Evolutionary conservation across 2,888 invertebrate species (phyloP), one percentile per base, ranked within the genome.

Genomic region (Eristalinus sepulchralis): DNA sequence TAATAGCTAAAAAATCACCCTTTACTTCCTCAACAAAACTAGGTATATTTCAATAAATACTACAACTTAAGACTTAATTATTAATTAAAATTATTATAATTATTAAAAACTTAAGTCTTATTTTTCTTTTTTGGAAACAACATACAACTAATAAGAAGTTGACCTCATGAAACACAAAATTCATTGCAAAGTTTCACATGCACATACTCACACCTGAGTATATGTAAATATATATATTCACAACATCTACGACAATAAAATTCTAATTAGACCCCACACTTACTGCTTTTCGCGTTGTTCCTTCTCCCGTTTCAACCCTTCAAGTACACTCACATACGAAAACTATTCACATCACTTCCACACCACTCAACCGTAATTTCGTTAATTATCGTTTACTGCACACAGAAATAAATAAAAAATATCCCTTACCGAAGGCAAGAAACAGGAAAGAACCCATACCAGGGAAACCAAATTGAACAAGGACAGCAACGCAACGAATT

Each of bases 321-420:
- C 5, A 47, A 17, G 4, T 17, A 66, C 57, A 31, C 53, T 71
- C 53, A 17, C 60, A 53, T 24, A 66, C 66, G 71, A 66, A 63
- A 63, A 47, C 76, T 57, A 72, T 59, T 71, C 75, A 66, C 77
- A 85, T 63, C 75, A 78, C 64, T 64, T 82, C 55, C 53, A 79
- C 70, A 70, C 62, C 53, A 78, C 57, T 66, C 70, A 67, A 67
- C 71, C 39, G 66, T 83, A 79, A 86, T 86, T 86, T 86, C 71
- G 78, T 83, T 86, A 86, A 86, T 86, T 86, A 84, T 84, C 78
- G 78, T 70, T 86, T 82, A 73, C 78, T 82, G 55, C 73, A 82
- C 70, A 75, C 67, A 81, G 82, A 73, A 73, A 67, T 73, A 72
- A 67, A 68, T 36, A 62, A 68, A 60, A 39, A 59, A 64, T 27